Conservation (phyloP, 2,888 invertebrate genomes). For the Matsumyia berberina region DNA sequence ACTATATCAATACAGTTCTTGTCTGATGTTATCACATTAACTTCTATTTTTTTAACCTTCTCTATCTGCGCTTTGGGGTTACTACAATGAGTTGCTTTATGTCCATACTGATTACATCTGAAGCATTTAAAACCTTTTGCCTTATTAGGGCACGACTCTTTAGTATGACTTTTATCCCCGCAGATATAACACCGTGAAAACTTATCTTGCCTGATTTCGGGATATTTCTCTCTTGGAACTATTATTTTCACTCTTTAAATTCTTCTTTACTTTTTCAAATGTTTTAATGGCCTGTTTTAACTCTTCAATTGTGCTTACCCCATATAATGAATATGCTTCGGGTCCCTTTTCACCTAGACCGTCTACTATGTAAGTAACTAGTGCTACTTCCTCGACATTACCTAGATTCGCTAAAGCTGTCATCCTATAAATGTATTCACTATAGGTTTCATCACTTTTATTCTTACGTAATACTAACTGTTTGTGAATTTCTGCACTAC, state of each 20-base stretch:
- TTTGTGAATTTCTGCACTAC: no score
- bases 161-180: slow-evolving; percentile 19
- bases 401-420: neutral
- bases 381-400: slow-evolving; percentile 17
- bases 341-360: slow-evolving; percentile 83
- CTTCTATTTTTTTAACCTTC: no score
- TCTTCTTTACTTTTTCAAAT: slow-evolving; percentile 30
- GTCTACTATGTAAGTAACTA: slow-evolving; percentile 77
- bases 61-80: neutral
- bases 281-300: slow-evolving; percentile 19
- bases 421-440: slow-evolving; percentile 30
- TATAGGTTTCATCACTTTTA: slow-evolving; percentile 8
- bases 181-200: slow-evolving; percentile 23
- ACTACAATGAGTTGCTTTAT: slow-evolving; percentile 25
- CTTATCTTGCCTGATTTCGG: neutral
- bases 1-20: neutral
- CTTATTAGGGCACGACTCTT: slow-evolving; percentile 26
- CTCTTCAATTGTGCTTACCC: slow-evolving; percentile 10
- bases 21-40: no score
- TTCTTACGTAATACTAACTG: slow-evolving; percentile 22
- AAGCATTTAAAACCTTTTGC: slow-evolving; percentile 44
- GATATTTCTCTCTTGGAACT: neutral
- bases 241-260: neutral
- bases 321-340: slow-evolving; percentile 29
- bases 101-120: slow-evolving; percentile 32